phyloP scores from a whole-genome alignment of 2,113 vertebrate genomes.

The Vombatus ursinus region DNA sequence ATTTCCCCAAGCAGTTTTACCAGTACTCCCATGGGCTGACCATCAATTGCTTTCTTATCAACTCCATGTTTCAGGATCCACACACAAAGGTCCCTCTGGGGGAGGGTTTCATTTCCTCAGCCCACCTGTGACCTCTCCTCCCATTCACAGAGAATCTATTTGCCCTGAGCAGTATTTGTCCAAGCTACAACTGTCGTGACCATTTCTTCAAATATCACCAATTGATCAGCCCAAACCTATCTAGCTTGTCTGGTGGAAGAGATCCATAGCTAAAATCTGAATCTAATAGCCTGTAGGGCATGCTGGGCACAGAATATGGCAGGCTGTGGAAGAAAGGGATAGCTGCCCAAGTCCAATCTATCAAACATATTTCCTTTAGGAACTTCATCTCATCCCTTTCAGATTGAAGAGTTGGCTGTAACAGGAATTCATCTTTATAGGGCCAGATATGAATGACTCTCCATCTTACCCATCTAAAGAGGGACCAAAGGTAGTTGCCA shows the following conservation, averaged over 20 bases:
- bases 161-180: neutral
- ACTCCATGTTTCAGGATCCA: neutral
- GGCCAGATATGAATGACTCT: neutral
- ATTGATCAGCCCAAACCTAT: neutral
- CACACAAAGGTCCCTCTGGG: neutral
- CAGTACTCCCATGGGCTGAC: neutral
- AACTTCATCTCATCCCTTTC: neutral
- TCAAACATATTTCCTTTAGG: neutral
- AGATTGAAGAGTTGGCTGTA: neutral
- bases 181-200: neutral
- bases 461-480: neutral
- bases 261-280: neutral
- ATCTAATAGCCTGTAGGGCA: neutral
- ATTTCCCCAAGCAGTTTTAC: neutral
- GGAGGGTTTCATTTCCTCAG: neutral
- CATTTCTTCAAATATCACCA: neutral
- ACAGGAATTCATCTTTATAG: neutral
- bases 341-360: neutral
- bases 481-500: neutral
- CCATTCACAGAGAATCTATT: neutral
- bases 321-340: neutral
- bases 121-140: neutral
- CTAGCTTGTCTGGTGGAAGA: neutral
- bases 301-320: neutral
- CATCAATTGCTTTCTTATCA: neutral